These are phyloP conservation scores for Scomber colias DNA, from an alignment of 2,113 vertebrate genomes.

Conservation along the genomic window DNA sequence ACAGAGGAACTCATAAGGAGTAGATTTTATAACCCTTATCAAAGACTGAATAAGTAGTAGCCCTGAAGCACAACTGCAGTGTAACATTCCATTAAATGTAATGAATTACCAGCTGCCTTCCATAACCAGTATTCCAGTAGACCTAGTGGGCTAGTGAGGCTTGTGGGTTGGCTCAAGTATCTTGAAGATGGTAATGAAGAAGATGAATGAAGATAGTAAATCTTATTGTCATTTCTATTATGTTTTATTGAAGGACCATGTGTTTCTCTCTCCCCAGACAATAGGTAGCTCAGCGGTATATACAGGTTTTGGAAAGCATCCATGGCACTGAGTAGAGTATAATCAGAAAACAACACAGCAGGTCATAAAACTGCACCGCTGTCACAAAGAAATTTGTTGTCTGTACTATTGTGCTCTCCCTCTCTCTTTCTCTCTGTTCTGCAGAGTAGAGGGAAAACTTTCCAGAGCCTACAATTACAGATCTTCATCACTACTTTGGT, in stretches of 20 bases:
- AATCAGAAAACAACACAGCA: conserved; percentile 72
- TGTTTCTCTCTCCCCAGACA: conserved; percentile 67
- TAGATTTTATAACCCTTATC: conserved; percentile 64
- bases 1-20: conserved; percentile 35
- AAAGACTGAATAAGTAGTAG: conserved; percentile 60
- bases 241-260: conserved; percentile 79
- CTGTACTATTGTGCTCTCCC: conserved; percentile 6
- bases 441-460: conserved; percentile 41
- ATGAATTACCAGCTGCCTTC: conserved; percentile 73
- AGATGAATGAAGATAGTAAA: conserved; percentile 81
- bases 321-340: conserved; percentile 62
- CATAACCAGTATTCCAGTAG: conserved; percentile 46
- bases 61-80: conserved; percentile 54
- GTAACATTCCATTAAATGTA: conserved; percentile 71
- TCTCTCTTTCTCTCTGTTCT: conserved; percentile 24
- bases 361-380: conserved; percentile 69
- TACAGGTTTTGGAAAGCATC: conserved; percentile 68
- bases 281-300: conserved; percentile 66
- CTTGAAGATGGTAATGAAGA: conserved; percentile 70
- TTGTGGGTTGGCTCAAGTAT: conserved; percentile 47
- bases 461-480: conserved; percentile 45
- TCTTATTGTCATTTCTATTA: conserved; percentile 84
- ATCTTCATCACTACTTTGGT: conserved; percentile 5
- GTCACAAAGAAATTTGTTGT: conserved; percentile 58
- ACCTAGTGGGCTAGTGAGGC: conserved; percentile 39